Evolutionary conservation across 2,797 vertebrate species (phyloP).

Genomic region (Myotis pilosus): DNA sequence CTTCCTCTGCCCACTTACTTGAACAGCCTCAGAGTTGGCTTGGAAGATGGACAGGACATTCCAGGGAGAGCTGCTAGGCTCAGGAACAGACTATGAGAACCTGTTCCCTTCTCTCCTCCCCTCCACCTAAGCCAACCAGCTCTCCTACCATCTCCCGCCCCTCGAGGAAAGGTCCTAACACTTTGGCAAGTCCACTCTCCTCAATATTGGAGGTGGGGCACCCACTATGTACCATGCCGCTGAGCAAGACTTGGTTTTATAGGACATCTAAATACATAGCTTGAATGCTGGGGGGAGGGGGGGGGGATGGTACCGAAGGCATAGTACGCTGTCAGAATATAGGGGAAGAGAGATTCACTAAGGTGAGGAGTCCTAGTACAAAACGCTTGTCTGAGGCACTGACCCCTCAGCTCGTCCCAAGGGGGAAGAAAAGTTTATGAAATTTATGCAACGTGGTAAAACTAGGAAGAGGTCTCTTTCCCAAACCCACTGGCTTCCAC

Average conservation of each 20-base stretch:
- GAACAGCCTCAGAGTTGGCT: background rate
- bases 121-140: background rate
- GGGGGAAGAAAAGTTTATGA: too few relatives aligned
- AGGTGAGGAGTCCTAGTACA: background rate
- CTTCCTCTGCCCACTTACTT: background rate
- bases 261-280: background rate
- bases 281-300: background rate
- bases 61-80: background rate
- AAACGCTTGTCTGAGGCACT: background rate
- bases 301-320: background rate
- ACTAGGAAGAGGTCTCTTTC: too few relatives aligned
- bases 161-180: background rate
- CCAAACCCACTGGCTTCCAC: too few relatives aligned
- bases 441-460: too few relatives aligned
- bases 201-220: background rate
- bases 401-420: too few relatives aligned
- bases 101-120: background rate
- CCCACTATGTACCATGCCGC: background rate
- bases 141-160: background rate
- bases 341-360: background rate
- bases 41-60: background rate
- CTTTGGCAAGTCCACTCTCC: background rate
- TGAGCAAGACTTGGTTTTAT: background rate
- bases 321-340: background rate
- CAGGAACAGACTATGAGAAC: background rate